A percentile compares a stretch with the other conserved stretches of the same genome.
Evolutionary conservation across 2,113 vertebrate genomes (phyloP).

Genomic region (Cyanistes caeruleus): DNA sequence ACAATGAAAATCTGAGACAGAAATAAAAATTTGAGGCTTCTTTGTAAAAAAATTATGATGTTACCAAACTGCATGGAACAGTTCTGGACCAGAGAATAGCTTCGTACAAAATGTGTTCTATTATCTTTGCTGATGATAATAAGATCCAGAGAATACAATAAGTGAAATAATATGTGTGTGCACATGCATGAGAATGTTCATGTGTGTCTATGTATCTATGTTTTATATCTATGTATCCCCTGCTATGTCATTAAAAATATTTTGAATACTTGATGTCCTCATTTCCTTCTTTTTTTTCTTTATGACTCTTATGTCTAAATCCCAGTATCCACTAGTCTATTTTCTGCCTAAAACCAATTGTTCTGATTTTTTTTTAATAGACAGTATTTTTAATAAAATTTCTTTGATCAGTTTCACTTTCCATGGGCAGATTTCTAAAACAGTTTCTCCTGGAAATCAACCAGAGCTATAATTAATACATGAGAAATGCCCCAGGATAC

Average conservation of each 20-base stretch:
- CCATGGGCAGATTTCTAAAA: neutral
- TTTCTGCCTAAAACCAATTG: neutral
- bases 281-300: neutral
- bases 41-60: neutral
- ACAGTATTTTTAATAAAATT: neutral
- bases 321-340: neutral
- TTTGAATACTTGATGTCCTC: neutral
- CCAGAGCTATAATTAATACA: neutral
- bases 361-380: neutral
- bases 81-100: neutral
- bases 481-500: neutral
- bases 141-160: neutral
- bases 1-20: neutral
- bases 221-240: neutral
- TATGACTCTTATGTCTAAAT: neutral
- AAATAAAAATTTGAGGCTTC: neutral
- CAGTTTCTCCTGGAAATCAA: neutral
- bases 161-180: neutral
- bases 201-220: neutral
- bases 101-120: neutral
- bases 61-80: neutral
- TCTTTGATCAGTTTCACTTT: neutral
- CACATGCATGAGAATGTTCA: rapidly evolving
- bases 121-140: neutral
- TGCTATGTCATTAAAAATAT: neutral